Base-by-base conservation (phyloP, 2,888 invertebrate species). In the Stenolophus ochropezus region DNA sequence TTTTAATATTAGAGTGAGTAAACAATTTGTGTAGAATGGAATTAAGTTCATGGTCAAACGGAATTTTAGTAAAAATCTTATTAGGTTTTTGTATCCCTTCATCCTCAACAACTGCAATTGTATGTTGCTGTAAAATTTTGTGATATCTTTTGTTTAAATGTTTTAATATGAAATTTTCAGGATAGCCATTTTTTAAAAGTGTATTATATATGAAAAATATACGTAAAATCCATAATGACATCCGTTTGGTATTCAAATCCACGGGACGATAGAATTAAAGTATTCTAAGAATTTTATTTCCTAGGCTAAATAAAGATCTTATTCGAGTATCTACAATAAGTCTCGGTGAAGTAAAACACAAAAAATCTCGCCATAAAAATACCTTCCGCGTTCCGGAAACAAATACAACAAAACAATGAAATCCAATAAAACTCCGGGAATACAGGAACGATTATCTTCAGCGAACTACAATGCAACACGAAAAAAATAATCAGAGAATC, bases 381-480 rank as follows among this genome's bases (percentile, higher is more conserved):
- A 61, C 61, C 61, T 61, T 25, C 61, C 21, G 21, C 21, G 56
- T 21, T 61, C 61, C 25, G 25, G 61, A 61, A 61, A 61, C 61
- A 61, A 61, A 61, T 25, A 61, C 58, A 58, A 58, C 61, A 61
- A 61, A 61, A 61, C 61, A 61, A 61, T 61, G 25, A 61, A 61
- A 61, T 61, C 61, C 61, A 61, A 61, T 61, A 61, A 61, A 61
- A 61, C 25, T 61, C 61, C 25, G 23, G 14, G 25, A 61, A 61
- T 61, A 61, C 61, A 61, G 25, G 61, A 61, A 61, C 25, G 61
- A 61, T 61, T 61, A 61, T 61, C 61, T 61, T 61, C 61, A 61
- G 23, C 23, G 25, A 61, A 61, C 61, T 27, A 61, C 61, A 61
- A 61, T n/a, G 23, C 23, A 61, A 61, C 61, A 61, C 61, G 23